A percentile compares a stretch with the other conserved stretches of the same genome.
These are phyloP conservation scores for Bergia puertoricense DNA, from an alignment of 92 coral and sea anemone species.

Conservation along the genomic window DNA sequence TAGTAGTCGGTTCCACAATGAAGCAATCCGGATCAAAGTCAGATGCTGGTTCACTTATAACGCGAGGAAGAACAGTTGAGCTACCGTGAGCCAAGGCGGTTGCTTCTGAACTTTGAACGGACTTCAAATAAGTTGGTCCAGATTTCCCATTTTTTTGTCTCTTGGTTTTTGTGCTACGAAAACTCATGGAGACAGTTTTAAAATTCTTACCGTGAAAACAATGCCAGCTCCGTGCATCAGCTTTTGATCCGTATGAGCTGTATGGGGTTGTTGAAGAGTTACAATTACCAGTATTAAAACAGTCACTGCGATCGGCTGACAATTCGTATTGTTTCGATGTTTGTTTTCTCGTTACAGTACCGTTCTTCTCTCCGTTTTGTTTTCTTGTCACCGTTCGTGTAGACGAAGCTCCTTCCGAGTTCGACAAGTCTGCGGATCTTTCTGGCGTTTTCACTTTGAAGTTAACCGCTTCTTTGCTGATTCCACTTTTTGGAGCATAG, in stretches of 20 bases:
- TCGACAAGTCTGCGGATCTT: neutral
- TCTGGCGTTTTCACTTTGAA: constrained; percentile 24
- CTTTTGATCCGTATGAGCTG: neutral
- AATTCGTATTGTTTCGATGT: neutral
- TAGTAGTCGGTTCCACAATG: neutral
- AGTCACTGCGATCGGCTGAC: neutral
- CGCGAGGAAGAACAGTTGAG: neutral
- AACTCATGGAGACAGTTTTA: neutral
- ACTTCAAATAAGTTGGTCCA: neutral
- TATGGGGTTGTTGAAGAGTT: neutral
- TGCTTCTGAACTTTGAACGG: neutral
- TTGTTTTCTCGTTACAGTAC: neutral
- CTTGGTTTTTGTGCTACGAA: neutral
- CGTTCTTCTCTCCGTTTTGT: neutral
- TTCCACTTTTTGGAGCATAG: constrained; percentile 53
- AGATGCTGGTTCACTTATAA: neutral
- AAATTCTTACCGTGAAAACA: neutral
- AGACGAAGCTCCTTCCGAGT: neutral
- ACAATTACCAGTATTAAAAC: neutral
- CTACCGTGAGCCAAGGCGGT: neutral
- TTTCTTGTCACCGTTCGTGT: neutral
- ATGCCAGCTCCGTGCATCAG: neutral
- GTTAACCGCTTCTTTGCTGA: constrained; percentile 47
- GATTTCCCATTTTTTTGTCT: neutral
- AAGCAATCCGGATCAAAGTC: neutral